Conservation (phyloP, 2,113 vertebrate genomes). For the Capreolus pygargus region DNA sequence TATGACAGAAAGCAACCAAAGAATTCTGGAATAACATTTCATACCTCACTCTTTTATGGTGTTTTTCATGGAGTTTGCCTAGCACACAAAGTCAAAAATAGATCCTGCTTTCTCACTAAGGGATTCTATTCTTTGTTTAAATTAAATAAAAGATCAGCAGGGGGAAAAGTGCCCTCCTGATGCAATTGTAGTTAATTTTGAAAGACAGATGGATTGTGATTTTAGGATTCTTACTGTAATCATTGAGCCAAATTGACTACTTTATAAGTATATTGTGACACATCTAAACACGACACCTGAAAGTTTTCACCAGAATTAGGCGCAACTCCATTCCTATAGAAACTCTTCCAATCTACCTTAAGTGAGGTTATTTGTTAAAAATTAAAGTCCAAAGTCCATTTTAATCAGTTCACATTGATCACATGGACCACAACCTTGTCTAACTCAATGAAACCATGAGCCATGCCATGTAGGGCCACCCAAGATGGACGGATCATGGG, state of each 20-base stretch:
- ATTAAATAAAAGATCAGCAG: not conserved
- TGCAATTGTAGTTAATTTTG: not conserved
- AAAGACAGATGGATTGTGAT: slow-evolving; percentile 7
- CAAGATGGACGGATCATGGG: not conserved
- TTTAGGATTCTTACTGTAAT: not conserved
- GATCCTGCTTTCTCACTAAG: not conserved
- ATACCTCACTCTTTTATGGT: not conserved
- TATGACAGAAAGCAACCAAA: not conserved
- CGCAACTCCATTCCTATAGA: not conserved
- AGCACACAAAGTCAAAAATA: not conserved
- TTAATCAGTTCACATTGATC: not conserved
- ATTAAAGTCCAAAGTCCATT: not conserved
- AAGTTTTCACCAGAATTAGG: not conserved
- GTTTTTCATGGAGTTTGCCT: not conserved
- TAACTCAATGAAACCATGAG: not conserved
- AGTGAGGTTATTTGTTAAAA: not conserved
- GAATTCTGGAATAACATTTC: not conserved
- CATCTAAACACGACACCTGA: not conserved
- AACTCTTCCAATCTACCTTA: not conserved
- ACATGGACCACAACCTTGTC: not conserved
- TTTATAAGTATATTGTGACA: slow-evolving; percentile 10
- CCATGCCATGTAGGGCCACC: not conserved
- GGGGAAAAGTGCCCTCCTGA: not conserved
- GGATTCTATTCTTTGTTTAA: not conserved
- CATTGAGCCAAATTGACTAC: not conserved